Conservation (phyloP, 2,113 vertebrate species). For the Atherinomorus stipes region DNA sequence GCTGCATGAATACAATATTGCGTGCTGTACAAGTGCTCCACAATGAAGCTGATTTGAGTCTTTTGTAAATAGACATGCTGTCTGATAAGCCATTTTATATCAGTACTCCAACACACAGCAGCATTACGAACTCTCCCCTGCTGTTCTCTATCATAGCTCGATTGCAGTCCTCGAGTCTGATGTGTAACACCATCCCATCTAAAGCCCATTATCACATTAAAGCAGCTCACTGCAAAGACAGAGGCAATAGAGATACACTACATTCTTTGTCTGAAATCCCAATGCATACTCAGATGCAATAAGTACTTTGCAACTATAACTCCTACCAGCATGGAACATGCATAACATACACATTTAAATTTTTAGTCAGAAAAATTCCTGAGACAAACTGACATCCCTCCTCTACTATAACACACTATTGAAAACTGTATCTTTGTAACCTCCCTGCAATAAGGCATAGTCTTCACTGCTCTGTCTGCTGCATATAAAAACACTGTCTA, state of each 20-base stretch:
- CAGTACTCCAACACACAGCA: conserved; percentile 32
- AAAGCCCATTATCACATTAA: conserved; percentile 58
- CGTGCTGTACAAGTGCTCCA: conserved; percentile 8
- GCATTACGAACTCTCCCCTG: conserved; percentile 35
- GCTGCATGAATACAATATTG: not conserved
- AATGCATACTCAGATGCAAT: conserved; percentile 8
- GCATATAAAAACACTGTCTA: conserved; percentile 24
- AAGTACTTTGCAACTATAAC: conserved; percentile 1
- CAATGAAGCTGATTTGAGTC: conserved; percentile 20
- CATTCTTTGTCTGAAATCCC: conserved; percentile 31
- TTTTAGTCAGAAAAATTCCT: conserved; percentile 25
- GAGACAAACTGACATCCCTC: not conserved
- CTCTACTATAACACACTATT: conserved; percentile 24
- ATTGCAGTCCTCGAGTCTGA: conserved; percentile 24
- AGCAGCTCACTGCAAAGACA: conserved; percentile 38
- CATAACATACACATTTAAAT: conserved; percentile 24
- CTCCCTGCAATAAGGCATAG: conserved; percentile 22
- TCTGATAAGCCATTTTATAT: conserved; percentile 48
- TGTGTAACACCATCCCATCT: conserved; percentile 48
- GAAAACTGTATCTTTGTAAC: conserved; percentile 20
- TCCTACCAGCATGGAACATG: not conserved
- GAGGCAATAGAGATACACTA: conserved; percentile 35
- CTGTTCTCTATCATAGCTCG: conserved; percentile 27
- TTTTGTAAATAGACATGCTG: conserved; percentile 40
- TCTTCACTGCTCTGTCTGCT: conserved; percentile 14